These are phyloP conservation scores for Eulemur macaco DNA, from an alignment of 2,113 vertebrate species.

Conservation along the genomic window DNA sequence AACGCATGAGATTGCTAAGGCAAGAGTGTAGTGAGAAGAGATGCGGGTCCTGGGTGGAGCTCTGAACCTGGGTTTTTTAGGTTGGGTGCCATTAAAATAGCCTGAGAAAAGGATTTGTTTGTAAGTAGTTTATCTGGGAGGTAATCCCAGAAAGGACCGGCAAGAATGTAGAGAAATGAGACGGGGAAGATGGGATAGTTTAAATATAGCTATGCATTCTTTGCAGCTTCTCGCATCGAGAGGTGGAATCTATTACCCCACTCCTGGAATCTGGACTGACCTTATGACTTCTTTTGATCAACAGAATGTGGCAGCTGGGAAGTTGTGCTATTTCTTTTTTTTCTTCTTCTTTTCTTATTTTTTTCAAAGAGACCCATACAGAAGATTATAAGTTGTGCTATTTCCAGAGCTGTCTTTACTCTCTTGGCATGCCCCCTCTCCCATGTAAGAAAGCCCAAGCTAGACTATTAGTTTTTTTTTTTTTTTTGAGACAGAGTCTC, in stretches of 20 bases:
- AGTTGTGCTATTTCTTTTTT: too few species aligned
- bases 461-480: background rate
- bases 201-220: background rate
- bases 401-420: background rate
- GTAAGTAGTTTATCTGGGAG: background rate
- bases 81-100: background rate
- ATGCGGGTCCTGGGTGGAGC: background rate
- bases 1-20: background rate
- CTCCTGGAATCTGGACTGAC: background rate
- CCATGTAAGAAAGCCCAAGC: background rate
- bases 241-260: background rate
- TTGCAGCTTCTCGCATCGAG: background rate
- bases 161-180: background rate
- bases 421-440: background rate
- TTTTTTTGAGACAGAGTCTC: too few species aligned
- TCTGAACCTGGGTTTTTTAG: background rate
- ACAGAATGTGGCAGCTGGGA: background rate
- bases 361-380: too few species aligned
- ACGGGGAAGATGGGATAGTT: background rate
- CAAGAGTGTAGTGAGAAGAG: background rate
- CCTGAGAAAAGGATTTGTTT: background rate
- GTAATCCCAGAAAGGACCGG: background rate
- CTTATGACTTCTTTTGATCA: background rate
- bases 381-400: too few species aligned
- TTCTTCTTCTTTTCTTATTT: too few species aligned